Evolutionary conservation across 2,113 vertebrate species (phyloP).

Genomic region (Colinus virginianus): DNA sequence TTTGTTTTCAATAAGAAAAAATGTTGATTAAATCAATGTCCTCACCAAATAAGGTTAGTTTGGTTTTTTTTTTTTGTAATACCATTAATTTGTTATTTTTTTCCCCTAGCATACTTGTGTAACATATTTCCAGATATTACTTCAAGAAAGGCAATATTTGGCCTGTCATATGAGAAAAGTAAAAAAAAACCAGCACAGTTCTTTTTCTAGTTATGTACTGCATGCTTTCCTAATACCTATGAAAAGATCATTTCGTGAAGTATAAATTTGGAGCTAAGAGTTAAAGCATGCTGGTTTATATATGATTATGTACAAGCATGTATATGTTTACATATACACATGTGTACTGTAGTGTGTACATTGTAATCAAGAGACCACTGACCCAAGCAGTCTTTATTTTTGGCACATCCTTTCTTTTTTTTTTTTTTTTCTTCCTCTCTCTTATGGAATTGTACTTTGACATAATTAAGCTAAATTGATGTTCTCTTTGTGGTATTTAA

Average conservation of each 20-base stretch:
- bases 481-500: slow-evolving; percentile 58
- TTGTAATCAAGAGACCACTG: slow-evolving; percentile 54
- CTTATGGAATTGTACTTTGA: slow-evolving; percentile 60
- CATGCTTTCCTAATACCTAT: slow-evolving; percentile 66
- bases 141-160: slow-evolving; percentile 72
- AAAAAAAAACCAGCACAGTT: slow-evolving; percentile 69
- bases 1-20: slow-evolving; percentile 77
- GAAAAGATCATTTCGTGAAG: slow-evolving; percentile 37
- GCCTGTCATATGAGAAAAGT: slow-evolving; percentile 65
- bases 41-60: slow-evolving; percentile 50
- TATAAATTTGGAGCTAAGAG: slow-evolving; percentile 14
- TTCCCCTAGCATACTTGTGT: slow-evolving; percentile 57
- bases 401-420: slow-evolving; percentile 51
- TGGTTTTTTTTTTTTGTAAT: slow-evolving; percentile 49
- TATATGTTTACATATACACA: slow-evolving; percentile 36
- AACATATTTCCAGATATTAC: slow-evolving; percentile 76
- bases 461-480: slow-evolving; percentile 74
- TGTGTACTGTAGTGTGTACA: slow-evolving; percentile 24
- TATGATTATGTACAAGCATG: neutral
- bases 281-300: slow-evolving; percentile 28
- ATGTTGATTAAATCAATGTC: slow-evolving; percentile 62
- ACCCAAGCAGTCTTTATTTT: slow-evolving; percentile 63
- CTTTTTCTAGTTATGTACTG: slow-evolving; percentile 72
- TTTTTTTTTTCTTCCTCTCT: neutral
- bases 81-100: slow-evolving; percentile 72